phyloP scores from a whole-genome alignment of 2,797 vertebrate genomes.

The Sparidentex hasta region DNA sequence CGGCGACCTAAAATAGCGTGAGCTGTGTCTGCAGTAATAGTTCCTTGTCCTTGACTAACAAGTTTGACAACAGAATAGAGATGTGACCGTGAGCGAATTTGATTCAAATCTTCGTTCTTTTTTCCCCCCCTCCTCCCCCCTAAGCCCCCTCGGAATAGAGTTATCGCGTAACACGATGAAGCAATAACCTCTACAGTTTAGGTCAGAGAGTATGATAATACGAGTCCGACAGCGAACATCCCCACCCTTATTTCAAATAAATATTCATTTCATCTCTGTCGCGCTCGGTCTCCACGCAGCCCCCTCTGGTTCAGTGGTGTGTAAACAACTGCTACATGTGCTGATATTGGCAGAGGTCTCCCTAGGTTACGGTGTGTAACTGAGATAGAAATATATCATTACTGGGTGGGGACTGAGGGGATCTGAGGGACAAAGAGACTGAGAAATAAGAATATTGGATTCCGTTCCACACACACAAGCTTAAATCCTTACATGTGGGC shows the following conservation, averaged over 20 bases:
- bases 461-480: conserved; percentile 70
- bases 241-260: conserved; percentile 78
- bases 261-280: conserved; percentile 82
- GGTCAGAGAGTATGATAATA: conserved; percentile 80
- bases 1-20: conserved; percentile 41
- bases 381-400: conserved; percentile 84
- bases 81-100: conserved; percentile 56
- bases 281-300: conserved; percentile 59
- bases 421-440: conserved; percentile 76
- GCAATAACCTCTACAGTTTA: conserved; percentile 82
- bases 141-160: conserved; percentile 69
- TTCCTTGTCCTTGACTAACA: conserved; percentile 77
- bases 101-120: conserved; percentile 67
- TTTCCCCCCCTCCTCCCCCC: not conserved
- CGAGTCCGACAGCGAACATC: conserved; percentile 68
- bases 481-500: conserved; percentile 72
- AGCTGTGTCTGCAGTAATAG: conserved; percentile 49
- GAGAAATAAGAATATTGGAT: conserved; percentile 84
- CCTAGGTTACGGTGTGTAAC: conserved; percentile 76
- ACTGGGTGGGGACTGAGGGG: conserved; percentile 78
- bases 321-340: conserved; percentile 83
- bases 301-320: conserved; percentile 77
- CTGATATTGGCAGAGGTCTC: conserved; percentile 81
- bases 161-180: conserved; percentile 75
- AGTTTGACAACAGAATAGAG: conserved; percentile 68